A percentile compares a stretch with the other conserved stretches of the same genome.
Evolutionary conservation across 2,888 invertebrate species (phyloP).

Genomic region (Clostera curtula): DNA sequence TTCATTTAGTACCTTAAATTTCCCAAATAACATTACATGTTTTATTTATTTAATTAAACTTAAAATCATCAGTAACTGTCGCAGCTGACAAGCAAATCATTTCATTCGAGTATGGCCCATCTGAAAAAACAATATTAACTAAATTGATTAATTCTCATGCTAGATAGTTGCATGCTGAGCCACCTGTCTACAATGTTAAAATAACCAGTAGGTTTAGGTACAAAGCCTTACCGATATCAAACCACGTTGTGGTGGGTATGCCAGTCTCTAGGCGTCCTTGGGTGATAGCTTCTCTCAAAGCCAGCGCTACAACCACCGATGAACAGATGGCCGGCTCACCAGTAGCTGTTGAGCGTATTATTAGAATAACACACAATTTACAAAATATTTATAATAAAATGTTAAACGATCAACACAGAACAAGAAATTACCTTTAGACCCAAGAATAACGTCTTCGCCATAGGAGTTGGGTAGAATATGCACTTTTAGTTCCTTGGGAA

Average conservation of each 20-base stretch:
- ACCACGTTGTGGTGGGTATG: constrained; percentile 60
- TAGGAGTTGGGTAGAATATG: constrained; percentile 3
- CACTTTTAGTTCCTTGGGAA: constrained; percentile 76
- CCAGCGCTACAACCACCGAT: constrained; percentile 55
- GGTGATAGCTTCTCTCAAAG: constrained; percentile 75
- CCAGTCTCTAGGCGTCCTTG: constrained; percentile 74
- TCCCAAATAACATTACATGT: too few species aligned
- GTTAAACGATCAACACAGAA: neutral
- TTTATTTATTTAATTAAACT: constrained; percentile 13
- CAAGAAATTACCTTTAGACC: constrained; percentile 20
- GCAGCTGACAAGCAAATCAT: constrained; percentile 23
- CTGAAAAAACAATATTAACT: constrained; percentile 30
- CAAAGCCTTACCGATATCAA: constrained; percentile 58
- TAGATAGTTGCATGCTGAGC: too few species aligned
- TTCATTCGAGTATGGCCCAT: constrained; percentile 34
- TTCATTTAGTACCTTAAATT: too few species aligned
- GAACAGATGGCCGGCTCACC: constrained; percentile 59
- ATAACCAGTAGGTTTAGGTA: neutral
- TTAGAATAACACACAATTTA: too few species aligned
- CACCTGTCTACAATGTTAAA: too few species aligned
- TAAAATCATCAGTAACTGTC: constrained; percentile 12
- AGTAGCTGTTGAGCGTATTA: constrained; percentile 34
- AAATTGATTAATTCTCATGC: too few species aligned
- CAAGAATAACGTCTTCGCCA: constrained; percentile 3
- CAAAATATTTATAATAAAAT: too few species aligned